Percentiles rank a stretch among this genome's conserved stretches.
Conservation (phyloP, 2,113 vertebrate species). For the Neodontobutis hainanensis region DNA sequence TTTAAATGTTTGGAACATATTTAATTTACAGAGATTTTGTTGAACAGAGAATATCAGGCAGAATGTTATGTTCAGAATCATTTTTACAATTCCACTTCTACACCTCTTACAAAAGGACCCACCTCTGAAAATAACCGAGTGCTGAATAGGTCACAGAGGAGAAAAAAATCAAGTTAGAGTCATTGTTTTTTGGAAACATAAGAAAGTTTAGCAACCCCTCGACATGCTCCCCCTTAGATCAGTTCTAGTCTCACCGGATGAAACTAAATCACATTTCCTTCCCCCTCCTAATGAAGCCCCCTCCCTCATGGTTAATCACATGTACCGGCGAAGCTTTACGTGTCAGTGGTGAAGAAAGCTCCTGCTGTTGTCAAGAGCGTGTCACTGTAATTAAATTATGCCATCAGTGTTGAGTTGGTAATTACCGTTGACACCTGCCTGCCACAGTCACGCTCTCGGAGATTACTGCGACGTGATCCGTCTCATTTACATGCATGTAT, state of each 20-base stretch:
- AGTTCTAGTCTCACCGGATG: slow-evolving; percentile 1
- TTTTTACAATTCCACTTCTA: too few relatives aligned
- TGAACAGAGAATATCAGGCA: too few relatives aligned
- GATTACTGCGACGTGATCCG: not conserved
- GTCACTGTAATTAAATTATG: slow-evolving; percentile 43
- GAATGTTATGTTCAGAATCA: too few relatives aligned
- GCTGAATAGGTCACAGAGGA: too few relatives aligned
- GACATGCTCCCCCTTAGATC: slow-evolving; percentile 5
- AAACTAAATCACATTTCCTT: not conserved
- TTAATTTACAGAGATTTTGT: too few relatives aligned
- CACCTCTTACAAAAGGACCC: too few relatives aligned
- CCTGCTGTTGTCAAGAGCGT: slow-evolving; percentile 7
- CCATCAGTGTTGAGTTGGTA: slow-evolving; percentile 12
- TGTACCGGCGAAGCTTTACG: not conserved
- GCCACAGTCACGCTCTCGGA: not conserved
- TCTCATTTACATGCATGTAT: slow-evolving; percentile 17
- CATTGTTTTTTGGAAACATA: too few relatives aligned
- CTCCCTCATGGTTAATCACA: slow-evolving; percentile 7
- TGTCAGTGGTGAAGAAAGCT: not conserved
- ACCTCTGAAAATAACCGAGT: too few relatives aligned
- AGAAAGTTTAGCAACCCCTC: too few relatives aligned
- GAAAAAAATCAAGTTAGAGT: too few relatives aligned
- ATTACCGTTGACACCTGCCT: slow-evolving; percentile 20
- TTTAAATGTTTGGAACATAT: too few relatives aligned
- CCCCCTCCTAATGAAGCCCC: not conserved